These are phyloP conservation scores for Steinernema scapterisci DNA, from an alignment of 2,888 invertebrate genomes.

Conservation along the genomic window DNA sequence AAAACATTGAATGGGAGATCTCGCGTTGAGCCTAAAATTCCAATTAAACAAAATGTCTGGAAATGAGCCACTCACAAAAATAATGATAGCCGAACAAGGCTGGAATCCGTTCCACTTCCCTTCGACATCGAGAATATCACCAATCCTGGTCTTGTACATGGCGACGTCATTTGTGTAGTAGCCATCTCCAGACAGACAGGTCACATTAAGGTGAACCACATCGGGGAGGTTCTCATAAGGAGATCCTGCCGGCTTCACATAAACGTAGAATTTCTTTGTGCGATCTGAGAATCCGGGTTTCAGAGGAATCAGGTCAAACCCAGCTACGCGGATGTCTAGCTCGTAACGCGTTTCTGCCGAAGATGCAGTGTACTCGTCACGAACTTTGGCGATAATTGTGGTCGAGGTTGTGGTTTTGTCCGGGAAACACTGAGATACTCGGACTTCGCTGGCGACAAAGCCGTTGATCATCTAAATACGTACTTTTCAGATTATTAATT, in stretches of 20 bases:
- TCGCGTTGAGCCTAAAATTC: neutral
- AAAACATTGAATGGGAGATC: neutral
- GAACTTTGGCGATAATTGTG: constrained; percentile 40
- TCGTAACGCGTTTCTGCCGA: constrained; percentile 39
- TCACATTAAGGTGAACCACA: constrained; percentile 27
- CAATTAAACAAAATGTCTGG: too few relatives aligned
- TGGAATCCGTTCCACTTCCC: neutral
- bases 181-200: constrained; percentile 18
- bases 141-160: neutral
- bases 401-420: neutral
- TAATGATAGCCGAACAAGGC: neutral
- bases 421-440: constrained; percentile 32
- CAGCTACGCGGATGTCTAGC: constrained; percentile 43
- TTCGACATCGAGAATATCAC: neutral
- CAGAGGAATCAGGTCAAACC: constrained; percentile 48
- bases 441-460: neutral
- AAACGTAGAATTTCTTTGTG: constrained; percentile 34
- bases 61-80: neutral
- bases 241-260: constrained; percentile 34
- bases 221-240: neutral
- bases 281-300: constrained; percentile 41
- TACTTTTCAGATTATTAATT: neutral
- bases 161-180: neutral
- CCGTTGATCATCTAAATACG: neutral
- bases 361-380: constrained; percentile 46